Percentiles rank a stretch among this genome's conserved stretches.
These are phyloP conservation scores for Bolinopsis microptera DNA, from an alignment of 37 sponge, comb jelly and placozoan species.

Conservation along the genomic window DNA sequence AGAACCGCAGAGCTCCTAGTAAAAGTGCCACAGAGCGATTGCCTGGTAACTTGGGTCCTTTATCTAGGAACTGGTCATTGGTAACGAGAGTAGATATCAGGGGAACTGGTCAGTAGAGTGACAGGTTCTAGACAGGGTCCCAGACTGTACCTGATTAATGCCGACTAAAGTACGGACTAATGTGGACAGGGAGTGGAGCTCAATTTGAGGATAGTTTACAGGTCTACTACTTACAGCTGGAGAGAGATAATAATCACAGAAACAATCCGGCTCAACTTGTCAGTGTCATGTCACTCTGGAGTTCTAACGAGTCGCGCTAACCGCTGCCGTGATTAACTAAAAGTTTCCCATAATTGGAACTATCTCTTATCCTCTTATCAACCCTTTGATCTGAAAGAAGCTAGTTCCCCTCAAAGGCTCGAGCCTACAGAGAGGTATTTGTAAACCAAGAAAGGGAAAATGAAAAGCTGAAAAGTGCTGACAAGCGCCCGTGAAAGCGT, in stretches of 20 bases:
- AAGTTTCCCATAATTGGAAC: not conserved
- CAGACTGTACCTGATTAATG: not conserved
- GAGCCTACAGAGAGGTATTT: not conserved
- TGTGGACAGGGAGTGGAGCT: not conserved
- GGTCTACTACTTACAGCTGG: not conserved
- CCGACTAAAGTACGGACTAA: not conserved
- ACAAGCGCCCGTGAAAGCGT: not conserved
- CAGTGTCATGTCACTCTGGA: not conserved
- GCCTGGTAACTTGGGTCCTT: no score
- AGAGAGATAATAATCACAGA: no score
- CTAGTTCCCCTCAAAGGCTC: not conserved
- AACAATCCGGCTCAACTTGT: no score
- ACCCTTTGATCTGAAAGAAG: not conserved
- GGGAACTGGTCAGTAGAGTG: no score
- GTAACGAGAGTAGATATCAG: not conserved
- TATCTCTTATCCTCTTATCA: not conserved
- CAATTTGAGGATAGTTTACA: not conserved
- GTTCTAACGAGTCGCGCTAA: not conserved
- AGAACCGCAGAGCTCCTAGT: not conserved
- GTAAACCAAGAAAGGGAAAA: not conserved
- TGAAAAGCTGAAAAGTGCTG: not conserved
- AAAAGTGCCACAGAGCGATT: not conserved
- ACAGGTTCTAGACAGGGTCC: not conserved
- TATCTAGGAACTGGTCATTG: not conserved
- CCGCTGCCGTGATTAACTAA: not conserved